phyloP scores from a whole-genome alignment of 2,113 vertebrate genomes.

The Ammodytes marinus region DNA sequence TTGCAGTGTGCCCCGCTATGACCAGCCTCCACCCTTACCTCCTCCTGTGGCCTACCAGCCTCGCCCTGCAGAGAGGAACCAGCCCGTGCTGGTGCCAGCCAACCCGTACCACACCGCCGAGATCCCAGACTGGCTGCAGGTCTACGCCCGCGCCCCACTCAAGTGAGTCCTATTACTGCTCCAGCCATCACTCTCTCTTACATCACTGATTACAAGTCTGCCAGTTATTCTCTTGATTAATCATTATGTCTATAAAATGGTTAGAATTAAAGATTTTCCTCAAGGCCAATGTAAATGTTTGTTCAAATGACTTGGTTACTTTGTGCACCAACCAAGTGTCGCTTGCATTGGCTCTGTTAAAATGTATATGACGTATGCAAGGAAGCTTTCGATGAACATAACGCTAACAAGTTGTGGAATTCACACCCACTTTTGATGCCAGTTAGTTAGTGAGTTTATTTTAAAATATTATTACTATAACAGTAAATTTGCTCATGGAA shows the following conservation, averaged over 20 bases:
- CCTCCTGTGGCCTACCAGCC: conserved; percentile 95
- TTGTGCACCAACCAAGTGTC: background rate
- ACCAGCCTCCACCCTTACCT: conserved; percentile 90
- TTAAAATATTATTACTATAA: too few species aligned
- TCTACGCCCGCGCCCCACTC: conserved; percentile 96
- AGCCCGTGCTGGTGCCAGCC: conserved; percentile 94
- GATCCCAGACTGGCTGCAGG: conserved; percentile 99
- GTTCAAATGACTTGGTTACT: background rate
- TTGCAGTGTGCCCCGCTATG: conserved; percentile 95
- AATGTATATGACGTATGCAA: too few species aligned
- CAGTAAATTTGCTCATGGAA: too few species aligned
- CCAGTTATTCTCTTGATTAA: background rate
- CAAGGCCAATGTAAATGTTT: background rate
- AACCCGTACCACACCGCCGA: conserved; percentile 98
- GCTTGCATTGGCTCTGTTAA: too few species aligned
- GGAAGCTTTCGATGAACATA: too few species aligned
- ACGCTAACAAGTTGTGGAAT: too few species aligned
- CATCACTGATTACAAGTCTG: background rate
- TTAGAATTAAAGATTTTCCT: background rate
- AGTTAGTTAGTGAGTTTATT: too few species aligned
- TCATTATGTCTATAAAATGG: background rate
- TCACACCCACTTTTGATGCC: too few species aligned
- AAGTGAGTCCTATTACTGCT: conserved; percentile 85
- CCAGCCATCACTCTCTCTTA: background rate
- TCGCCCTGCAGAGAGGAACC: conserved; percentile 90